A percentile compares a stretch with the other conserved stretches of the same genome.
Conservation (phyloP, 2,888 invertebrate species). For the Glaucopsyche alexis region DNA sequence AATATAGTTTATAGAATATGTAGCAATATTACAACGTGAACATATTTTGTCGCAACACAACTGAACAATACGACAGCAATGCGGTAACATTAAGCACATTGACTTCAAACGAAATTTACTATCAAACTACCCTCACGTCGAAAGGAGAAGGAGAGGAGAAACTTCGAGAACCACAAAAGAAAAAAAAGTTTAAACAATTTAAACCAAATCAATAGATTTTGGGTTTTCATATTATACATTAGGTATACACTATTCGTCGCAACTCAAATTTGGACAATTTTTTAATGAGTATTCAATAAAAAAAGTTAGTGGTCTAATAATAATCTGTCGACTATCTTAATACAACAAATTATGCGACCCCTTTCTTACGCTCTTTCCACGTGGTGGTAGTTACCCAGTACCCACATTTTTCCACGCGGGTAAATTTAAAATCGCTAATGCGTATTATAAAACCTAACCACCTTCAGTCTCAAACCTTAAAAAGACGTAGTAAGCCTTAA, state of each 20-base stretch:
- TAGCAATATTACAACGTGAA: constrained; percentile 78
- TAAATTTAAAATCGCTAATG: constrained; percentile 25
- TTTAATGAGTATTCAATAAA: too few relatives aligned
- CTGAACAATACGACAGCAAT: constrained; percentile 72
- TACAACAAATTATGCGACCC: neutral
- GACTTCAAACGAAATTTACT: constrained; percentile 59
- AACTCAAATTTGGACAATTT: too few relatives aligned
- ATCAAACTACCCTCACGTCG: constrained; percentile 33
- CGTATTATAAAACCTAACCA: constrained; percentile 40
- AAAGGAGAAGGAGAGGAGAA: neutral
- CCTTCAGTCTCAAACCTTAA: constrained; percentile 48
- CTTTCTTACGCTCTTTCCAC: neutral
- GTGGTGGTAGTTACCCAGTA: neutral
- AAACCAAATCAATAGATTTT: too few relatives aligned
- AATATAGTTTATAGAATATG: constrained; percentile 76
- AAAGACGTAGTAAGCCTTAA: constrained; percentile 31
- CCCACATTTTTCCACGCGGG: neutral
- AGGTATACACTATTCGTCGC: too few relatives aligned
- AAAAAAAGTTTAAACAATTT: neutral
- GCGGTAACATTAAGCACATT: constrained; percentile 70
- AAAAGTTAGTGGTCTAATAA: too few relatives aligned
- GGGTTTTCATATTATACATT: too few relatives aligned
- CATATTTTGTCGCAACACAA: constrained; percentile 72
- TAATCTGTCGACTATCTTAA: neutral
- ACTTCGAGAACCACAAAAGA: neutral